These are phyloP conservation scores for Darevskia mixta DNA, from an alignment of 2,797 vertebrate species.

Conservation along the genomic window DNA sequence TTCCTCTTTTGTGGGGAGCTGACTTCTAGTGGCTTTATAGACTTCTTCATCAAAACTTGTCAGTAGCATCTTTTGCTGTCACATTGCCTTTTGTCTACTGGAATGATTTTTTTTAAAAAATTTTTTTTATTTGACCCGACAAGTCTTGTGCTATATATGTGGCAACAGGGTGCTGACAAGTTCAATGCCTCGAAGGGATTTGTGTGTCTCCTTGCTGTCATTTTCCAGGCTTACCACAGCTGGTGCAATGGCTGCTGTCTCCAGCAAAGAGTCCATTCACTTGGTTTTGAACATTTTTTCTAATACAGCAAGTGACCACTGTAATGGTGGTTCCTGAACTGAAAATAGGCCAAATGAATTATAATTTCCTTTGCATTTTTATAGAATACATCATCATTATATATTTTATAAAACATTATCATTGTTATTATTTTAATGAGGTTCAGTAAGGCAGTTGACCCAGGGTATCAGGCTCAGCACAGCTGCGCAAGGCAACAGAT, in stretches of 20 bases:
- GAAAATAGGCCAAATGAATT: not conserved
- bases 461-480: too few species aligned
- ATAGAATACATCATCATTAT: too few species aligned
- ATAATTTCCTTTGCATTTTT: not conserved
- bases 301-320: not conserved
- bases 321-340: not conserved
- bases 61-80: constrained; percentile 3
- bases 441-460: too few species aligned
- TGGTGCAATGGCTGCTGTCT: constrained; percentile 6
- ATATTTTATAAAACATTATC: too few species aligned
- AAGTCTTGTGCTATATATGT: not conserved
- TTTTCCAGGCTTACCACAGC: constrained; percentile 41
- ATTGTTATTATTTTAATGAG: too few species aligned
- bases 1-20: not conserved
- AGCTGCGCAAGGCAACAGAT: too few species aligned
- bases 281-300: constrained; percentile 24
- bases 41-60: constrained; percentile 12
- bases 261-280: constrained; percentile 20
- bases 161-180: constrained; percentile 32
- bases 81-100: not conserved
- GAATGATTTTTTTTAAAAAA: not conserved
- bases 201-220: constrained; percentile 42
- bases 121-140: not conserved
- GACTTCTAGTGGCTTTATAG: constrained; percentile 2
- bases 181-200: constrained; percentile 25